Base-by-base conservation (phyloP, 2,797 vertebrate genomes). In the Lepilemur ruficaudatus region DNA sequence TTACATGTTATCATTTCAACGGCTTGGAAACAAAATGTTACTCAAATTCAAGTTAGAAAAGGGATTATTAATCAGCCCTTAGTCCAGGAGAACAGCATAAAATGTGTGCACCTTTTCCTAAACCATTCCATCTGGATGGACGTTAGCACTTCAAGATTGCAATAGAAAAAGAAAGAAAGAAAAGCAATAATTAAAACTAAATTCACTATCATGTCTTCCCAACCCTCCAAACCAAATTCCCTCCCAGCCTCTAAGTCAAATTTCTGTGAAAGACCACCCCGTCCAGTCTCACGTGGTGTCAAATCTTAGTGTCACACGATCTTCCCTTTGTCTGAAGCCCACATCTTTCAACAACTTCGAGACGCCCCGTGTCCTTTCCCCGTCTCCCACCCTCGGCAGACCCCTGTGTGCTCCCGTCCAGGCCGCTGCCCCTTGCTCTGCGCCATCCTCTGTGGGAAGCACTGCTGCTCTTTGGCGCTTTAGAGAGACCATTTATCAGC, bases 361-460 rank as follows among this genome's bases (percentile, higher is more conserved):
- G 38, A 12, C 3, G 23, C 28, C 15, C 5, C 0, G 0, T 5
- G 65, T 4, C 61, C 55, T 23, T 61, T 18, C n/a, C 25, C 52
- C 15, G 1, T 3, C 22, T 0, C 5, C 14, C 1, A 7, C 22
- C 69, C 57, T 2, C 4, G 2, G 41, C 2, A 0, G 52, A n/a
- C 1, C 14, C 38, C 30, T 7, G 69, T 2, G 6, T 9, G 18
- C 0, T 38, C 11, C 4, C 23, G 1, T 3, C 4, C 14, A n/a
- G 32, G 23, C 11, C 0, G 1, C 2, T 17, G 25, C 15, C 4
- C 18, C 0, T 22, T 17, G 6, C 8, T 20, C 41, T n/a, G 17
- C 0, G 2, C 72, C 28, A 0, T n/a, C 73, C 2, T 18, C 35
- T 9, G 0, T 0, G 1, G 23, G 43, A 17, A 30, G 41, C 46